Evolutionary conservation across 2,888 invertebrate species (phyloP).

Genomic region (Pherbina coryleti): DNA sequence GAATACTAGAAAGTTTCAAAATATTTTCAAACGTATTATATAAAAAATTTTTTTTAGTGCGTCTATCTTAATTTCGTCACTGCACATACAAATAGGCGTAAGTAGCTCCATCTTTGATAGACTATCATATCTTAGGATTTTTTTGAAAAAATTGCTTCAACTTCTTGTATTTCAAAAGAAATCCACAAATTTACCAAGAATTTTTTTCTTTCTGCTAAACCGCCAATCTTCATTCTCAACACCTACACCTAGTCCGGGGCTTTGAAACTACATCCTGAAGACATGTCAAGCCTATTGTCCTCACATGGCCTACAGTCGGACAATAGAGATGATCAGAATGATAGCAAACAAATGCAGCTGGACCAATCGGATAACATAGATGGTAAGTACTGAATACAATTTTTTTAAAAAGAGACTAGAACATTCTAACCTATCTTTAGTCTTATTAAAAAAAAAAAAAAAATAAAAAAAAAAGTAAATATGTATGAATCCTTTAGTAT

Average conservation of each 20-base stretch:
- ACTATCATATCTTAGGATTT: too few relatives aligned
- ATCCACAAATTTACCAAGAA: not conserved
- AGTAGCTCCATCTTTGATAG: too few relatives aligned
- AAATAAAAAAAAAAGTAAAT: too few relatives aligned
- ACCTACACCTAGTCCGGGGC: slow-evolving; percentile 55
- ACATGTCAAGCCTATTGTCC: slow-evolving; percentile 76
- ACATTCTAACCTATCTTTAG: not conserved
- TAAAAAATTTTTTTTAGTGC: too few relatives aligned
- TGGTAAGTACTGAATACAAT: slow-evolving; percentile 73
- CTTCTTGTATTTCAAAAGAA: not conserved
- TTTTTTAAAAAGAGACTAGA: not conserved
- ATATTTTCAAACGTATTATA: too few relatives aligned
- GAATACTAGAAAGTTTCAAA: too few relatives aligned
- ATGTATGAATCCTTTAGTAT: not conserved
- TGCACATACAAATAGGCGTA: too few relatives aligned
- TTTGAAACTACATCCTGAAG: slow-evolving; percentile 71
- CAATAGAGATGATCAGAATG: slow-evolving; percentile 73
- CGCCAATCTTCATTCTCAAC: not conserved
- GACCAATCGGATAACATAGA: slow-evolving; percentile 82
- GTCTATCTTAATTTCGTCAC: too few relatives aligned
- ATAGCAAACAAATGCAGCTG: slow-evolving; percentile 73
- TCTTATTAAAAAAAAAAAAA: not conserved
- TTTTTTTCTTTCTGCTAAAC: slow-evolving; percentile 7
- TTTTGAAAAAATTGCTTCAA: too few relatives aligned
- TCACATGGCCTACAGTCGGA: slow-evolving; percentile 73